Evolutionary conservation across 2,113 vertebrate genomes (phyloP).

Genomic region (Anguilla rostrata): DNA sequence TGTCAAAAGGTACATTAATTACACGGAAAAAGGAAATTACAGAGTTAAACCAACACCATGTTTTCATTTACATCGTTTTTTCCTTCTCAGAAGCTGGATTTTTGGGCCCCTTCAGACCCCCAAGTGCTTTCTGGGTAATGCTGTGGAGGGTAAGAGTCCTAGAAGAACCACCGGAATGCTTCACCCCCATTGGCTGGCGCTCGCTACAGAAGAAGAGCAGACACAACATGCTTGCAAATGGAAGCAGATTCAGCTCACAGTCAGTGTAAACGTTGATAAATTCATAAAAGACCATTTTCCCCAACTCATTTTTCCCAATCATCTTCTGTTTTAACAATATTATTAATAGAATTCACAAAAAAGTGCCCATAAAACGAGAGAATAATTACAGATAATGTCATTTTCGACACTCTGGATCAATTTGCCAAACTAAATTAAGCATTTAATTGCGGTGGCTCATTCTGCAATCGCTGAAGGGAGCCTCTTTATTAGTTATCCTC

Average conservation of each 20-base stretch:
- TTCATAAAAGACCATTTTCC: neutral
- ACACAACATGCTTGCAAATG: neutral
- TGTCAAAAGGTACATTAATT: conserved; percentile 98
- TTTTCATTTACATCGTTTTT: conserved; percentile 54
- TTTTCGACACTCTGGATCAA: neutral
- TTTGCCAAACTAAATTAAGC: neutral
- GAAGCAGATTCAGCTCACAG: neutral
- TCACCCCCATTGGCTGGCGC: conserved; percentile 85
- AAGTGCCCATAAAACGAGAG: neutral
- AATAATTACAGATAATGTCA: neutral
- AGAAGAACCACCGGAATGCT: conserved; percentile 99
- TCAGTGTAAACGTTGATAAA: neutral
- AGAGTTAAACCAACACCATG: conserved; percentile 84
- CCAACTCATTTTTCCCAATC: too few relatives aligned
- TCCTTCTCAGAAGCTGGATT: conserved; percentile 67
- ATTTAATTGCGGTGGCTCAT: neutral
- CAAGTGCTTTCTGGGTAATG: conserved; percentile 81
- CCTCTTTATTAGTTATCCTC: neutral
- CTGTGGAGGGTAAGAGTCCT: conserved; percentile 75
- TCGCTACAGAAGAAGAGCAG: neutral
- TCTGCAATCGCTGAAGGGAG: neutral
- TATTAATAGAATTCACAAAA: neutral
- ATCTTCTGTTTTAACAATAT: neutral
- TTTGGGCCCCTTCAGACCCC: conserved; percentile 47
- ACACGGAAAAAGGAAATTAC: conserved; percentile 85